Base-by-base conservation (phyloP, 2,888 invertebrate genomes). In the Leucania comma region DNA sequence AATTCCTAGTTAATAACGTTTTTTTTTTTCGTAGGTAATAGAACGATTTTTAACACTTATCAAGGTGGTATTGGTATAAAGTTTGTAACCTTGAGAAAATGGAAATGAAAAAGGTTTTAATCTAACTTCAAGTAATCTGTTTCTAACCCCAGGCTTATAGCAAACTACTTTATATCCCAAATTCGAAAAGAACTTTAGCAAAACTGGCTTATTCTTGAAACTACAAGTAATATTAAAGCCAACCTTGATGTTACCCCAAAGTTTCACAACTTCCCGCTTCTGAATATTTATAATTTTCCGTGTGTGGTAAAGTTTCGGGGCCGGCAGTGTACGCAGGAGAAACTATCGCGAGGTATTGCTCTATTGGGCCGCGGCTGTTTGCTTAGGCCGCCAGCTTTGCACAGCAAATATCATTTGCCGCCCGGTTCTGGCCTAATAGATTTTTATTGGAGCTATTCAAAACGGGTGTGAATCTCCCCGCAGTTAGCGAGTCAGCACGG, bases 391-490 rank as follows among this genome's bases (percentile, higher is more conserved):
- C 78, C 70, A 66, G 77, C 84, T 88, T 87, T 83, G 87, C 88
- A 88, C 72, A 73, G 88, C 89, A 92, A 92, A 93, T 89, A 93
- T 91, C 88, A 91, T 92, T 90, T 88, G 87, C 90, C 77, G 81
- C 85, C 88, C 87, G 83, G 88, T 88, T 87, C 86, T 79, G 68
- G 73, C 78, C 84, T 91, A 89, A 90, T 90, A 89, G 87, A 87
- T 87, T 90, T 90, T 90, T 90, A 89, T 90, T 89, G 85, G 70
- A 74, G 83, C 82, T 78, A 87, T 88, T 87, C 82, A 74, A 84
- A 81, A 83, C 76, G 85, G 80, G 80, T 60, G 68, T 67, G 76
- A 81, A 65, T 54, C 80, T 64, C 61, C 68, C 51, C 51, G 61
- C 72, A 61, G 78, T 83, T 72, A 68, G 60, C 71, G 9, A 76